Conservation (phyloP, 2,113 vertebrate species). For the Ceuthmochares aereus region DNA sequence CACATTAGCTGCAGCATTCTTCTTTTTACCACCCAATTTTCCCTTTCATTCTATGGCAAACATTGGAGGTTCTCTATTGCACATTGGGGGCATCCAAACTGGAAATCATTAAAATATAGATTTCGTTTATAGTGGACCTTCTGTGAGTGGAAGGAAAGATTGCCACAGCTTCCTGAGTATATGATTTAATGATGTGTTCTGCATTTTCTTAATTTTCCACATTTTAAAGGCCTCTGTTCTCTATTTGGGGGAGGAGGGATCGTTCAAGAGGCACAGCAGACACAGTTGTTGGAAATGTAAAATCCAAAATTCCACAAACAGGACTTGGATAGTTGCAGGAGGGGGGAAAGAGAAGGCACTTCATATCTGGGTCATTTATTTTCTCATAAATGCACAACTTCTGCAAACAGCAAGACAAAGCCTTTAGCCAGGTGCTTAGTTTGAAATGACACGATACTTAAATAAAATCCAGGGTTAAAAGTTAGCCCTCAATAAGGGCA, state of each 20-base stretch:
- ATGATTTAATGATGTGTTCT: slow-evolving; percentile 77
- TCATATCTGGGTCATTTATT: not conserved
- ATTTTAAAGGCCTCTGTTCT: slow-evolving; percentile 75
- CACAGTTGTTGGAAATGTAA: not conserved
- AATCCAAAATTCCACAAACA: not conserved
- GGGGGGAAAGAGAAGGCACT: not conserved
- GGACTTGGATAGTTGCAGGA: not conserved
- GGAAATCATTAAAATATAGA: slow-evolving; percentile 77
- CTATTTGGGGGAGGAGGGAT: slow-evolving; percentile 52
- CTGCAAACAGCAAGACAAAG: not conserved
- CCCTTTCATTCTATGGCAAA: slow-evolving; percentile 55
- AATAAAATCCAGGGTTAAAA: not conserved
- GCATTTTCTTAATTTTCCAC: slow-evolving; percentile 81
- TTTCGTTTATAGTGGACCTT: slow-evolving; percentile 72
- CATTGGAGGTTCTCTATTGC: slow-evolving; percentile 38
- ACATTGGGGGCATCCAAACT: slow-evolving; percentile 63
- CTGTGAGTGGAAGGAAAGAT: slow-evolving; percentile 75
- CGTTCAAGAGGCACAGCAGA: not conserved
- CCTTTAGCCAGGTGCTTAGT: not conserved
- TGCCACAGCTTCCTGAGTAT: slow-evolving; percentile 73
- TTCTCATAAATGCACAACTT: not conserved
- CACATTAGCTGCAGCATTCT: slow-evolving; percentile 73
- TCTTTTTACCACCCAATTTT: slow-evolving; percentile 70
- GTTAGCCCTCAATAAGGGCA: not conserved
- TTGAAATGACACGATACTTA: not conserved